Evolutionary conservation across 2,797 vertebrate species (phyloP).

Genomic region (Chiroxiphia lanceolata): DNA sequence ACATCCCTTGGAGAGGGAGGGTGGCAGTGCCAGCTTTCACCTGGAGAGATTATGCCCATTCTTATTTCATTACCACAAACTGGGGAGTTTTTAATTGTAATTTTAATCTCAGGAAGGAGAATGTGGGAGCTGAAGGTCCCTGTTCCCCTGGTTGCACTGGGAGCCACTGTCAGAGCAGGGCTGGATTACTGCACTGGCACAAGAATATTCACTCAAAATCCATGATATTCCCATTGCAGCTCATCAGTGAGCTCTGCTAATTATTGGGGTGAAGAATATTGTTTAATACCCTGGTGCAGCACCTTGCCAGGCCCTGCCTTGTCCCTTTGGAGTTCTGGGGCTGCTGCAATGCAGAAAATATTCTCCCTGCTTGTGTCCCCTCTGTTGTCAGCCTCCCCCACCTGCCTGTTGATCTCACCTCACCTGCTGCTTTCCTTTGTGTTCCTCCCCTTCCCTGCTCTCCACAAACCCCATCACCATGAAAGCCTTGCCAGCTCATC

Average conservation of each 20-base stretch:
- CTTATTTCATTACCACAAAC: background rate
- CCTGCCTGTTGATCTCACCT: background rate
- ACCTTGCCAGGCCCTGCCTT: background rate
- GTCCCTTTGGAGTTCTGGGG: background rate
- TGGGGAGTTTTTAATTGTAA: background rate
- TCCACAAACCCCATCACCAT: background rate
- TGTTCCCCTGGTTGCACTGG: too few relatives aligned
- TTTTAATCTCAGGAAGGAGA: background rate
- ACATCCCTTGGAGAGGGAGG: background rate
- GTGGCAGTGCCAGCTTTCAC: background rate
- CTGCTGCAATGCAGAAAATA: background rate
- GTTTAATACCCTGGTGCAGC: background rate
- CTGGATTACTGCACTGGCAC: rapidly evolving
- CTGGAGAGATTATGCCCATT: background rate
- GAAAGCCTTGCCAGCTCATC: background rate
- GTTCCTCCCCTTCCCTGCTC: background rate
- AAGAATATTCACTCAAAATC: background rate
- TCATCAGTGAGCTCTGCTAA: background rate
- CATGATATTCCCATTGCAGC: background rate
- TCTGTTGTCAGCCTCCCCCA: background rate
- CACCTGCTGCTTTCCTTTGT: background rate
- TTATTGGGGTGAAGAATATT: background rate
- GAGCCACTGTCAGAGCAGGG: background rate
- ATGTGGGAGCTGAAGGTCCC: rapidly evolving
- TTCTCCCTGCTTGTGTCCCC: background rate